phyloP scores from a whole-genome alignment of 2,797 vertebrate species.

The Eulemur albifrons region DNA sequence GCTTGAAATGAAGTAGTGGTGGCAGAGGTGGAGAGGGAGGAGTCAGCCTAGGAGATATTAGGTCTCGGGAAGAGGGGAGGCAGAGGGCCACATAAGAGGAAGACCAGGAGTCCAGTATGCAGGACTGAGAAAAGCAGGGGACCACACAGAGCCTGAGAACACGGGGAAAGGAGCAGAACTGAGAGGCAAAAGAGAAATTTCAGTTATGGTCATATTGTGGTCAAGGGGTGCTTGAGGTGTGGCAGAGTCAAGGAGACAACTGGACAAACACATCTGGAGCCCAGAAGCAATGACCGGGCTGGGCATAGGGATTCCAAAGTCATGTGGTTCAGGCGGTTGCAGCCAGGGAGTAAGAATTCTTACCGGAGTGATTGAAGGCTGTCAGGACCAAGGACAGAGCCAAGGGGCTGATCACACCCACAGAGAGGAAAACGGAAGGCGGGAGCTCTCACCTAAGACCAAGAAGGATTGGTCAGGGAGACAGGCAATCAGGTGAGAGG shows the following conservation, averaged over 20 bases:
- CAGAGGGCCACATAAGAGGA: accelerated
- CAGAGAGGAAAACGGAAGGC: not conserved
- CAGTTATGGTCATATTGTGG: not conserved
- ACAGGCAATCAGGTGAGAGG: not conserved
- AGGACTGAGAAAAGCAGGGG: not conserved
- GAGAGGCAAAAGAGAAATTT: not conserved
- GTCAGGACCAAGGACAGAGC: not conserved
- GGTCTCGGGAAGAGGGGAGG: not conserved
- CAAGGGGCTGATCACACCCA: accelerated
- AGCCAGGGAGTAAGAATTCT: not conserved
- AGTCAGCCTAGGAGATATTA: accelerated
- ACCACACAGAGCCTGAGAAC: not conserved
- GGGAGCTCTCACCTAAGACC: not conserved
- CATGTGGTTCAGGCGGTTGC: accelerated
- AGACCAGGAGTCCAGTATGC: not conserved
- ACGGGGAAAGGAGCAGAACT: not conserved
- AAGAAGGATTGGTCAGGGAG: not conserved
- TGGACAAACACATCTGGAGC: not conserved
- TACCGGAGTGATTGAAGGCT: too few relatives aligned
- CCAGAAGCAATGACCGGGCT: not conserved
- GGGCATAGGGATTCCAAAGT: not conserved
- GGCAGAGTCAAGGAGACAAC: not conserved
- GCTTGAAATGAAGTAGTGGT: not conserved
- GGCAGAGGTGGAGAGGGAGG: not conserved
- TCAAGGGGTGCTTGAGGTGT: not conserved